phyloP scores from a whole-genome alignment of 2,113 vertebrate species.

The Ptilonorhynchus violaceus region DNA sequence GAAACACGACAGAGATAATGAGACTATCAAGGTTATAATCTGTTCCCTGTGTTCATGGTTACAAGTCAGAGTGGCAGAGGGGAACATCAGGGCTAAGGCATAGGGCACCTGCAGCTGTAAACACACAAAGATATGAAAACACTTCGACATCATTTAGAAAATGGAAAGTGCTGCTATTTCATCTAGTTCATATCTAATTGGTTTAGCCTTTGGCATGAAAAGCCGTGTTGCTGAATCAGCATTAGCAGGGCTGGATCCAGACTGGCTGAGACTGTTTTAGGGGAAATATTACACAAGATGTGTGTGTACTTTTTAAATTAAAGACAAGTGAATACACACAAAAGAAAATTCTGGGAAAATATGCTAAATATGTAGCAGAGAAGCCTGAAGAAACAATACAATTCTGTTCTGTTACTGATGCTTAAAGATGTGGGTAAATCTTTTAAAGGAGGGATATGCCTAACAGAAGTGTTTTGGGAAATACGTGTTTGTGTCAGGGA shows the following conservation, averaged over 20 bases:
- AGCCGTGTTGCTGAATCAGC: not conserved
- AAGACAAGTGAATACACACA: not conserved
- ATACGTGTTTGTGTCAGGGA: rapidly evolving
- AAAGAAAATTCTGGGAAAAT: not conserved
- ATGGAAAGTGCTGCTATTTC: slow-evolving; percentile 42
- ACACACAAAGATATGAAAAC: slow-evolving; percentile 2
- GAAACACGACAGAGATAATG: slow-evolving; percentile 47
- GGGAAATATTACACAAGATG: not conserved
- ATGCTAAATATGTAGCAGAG: not conserved
- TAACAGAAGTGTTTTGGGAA: not conserved
- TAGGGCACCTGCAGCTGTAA: slow-evolving; percentile 14
- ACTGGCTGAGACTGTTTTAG: not conserved
- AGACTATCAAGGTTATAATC: slow-evolving; percentile 15
- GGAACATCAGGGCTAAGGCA: not conserved
- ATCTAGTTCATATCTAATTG: slow-evolving; percentile 53
- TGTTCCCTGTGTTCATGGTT: slow-evolving; percentile 9
- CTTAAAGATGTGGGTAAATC: not conserved
- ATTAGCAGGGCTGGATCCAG: not conserved
- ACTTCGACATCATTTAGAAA: slow-evolving; percentile 28
- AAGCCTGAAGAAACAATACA: not conserved
- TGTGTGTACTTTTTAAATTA: not conserved
- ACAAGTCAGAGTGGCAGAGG: slow-evolving; percentile 36
- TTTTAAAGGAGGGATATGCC: not conserved
- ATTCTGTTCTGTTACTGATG: not conserved
- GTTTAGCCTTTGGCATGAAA: slow-evolving; percentile 21